Conservation (phyloP, 1,140 invertebrate species). For the Hypothenemus hampei region DNA sequence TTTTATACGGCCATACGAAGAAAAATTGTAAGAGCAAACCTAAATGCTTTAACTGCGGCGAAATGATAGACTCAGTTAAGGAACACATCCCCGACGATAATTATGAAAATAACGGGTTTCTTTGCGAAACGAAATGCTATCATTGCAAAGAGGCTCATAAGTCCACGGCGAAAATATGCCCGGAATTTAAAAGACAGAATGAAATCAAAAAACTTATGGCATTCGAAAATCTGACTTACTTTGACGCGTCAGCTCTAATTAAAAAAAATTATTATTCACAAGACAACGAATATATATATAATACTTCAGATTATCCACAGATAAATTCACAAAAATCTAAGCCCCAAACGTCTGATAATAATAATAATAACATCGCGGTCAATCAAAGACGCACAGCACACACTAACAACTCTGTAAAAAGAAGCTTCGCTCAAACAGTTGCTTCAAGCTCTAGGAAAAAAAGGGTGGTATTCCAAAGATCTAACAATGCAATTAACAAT, state of each 20-base stretch:
- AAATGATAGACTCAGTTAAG: background rate
- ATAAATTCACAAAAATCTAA: background rate
- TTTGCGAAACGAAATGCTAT: conserved; percentile 1
- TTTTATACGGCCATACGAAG: conserved; percentile 13
- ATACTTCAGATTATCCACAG: too few species aligned
- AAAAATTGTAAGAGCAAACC: conserved; percentile 15
- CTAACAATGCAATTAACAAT: too few species aligned
- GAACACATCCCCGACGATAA: background rate
- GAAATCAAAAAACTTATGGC: conserved; percentile 17
- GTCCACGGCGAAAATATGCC: conserved; percentile 7
- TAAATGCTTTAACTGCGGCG: conserved; percentile 6
- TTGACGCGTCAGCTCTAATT: conserved; percentile 3
- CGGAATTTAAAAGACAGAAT: conserved; percentile 12
- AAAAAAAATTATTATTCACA: too few species aligned
- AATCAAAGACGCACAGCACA: too few species aligned
- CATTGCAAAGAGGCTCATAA: conserved; percentile 7
- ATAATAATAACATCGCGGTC: too few species aligned
- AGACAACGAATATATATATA: too few species aligned
- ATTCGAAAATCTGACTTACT: conserved; percentile 9
- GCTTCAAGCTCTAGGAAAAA: too few species aligned
- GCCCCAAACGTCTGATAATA: too few species aligned
- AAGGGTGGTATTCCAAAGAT: too few species aligned
- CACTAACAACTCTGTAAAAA: too few species aligned
- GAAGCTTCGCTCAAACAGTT: too few species aligned
- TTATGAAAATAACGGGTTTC: background rate